Base-by-base conservation (phyloP, 2,888 invertebrate genomes). In the Orthosia gothica region DNA sequence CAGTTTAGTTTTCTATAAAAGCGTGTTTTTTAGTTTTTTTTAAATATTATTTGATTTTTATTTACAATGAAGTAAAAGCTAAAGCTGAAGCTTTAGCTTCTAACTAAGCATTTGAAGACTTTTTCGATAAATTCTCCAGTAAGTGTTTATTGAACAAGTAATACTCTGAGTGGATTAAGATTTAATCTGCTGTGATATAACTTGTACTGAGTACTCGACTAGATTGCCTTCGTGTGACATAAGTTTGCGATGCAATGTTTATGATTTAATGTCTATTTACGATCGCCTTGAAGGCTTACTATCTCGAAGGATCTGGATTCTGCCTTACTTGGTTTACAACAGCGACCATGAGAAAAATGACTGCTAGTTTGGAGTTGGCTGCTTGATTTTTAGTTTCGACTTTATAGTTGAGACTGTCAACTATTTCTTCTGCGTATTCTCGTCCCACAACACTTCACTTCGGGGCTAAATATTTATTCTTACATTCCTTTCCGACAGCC, bases 161-260 rank as follows among this genome's bases (percentile, higher is more conserved):
- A 20, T 32, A 49, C 57, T 62, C 26, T 26, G 9, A 40, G 47
- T 23, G 52, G 59, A 68, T 72, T 74, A 59, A 40, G 66, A 81
- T 77, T 49, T 11, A 67, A 77, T 70, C 70, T 73, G 16, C 52
- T 50, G 68, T 73, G 62, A 76, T 70, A 57, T 67, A 65, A 79
- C 76, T 69, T 74, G 62, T 11, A 23, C 26, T 69, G 58, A 72
- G 49, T 16, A 73, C 61, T 70, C 12, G 5, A 73, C 76, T 65
- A 63, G 70, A 74, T 77, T 52, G 55, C 83, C 83, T 82, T 82
- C 70, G 26, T 49, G 32, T 68, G 61, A 58, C 32, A 18, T 67
- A 54, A 62, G 54, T 70, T 5, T 54, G 32, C 47, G 59, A 68
- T 79, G 70, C 45, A 58, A 70, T 70, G 58, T 65, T 3, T 32